Evolutionary conservation across 2,888 invertebrate species (phyloP).

Genomic region (Thalpophila matura): DNA sequence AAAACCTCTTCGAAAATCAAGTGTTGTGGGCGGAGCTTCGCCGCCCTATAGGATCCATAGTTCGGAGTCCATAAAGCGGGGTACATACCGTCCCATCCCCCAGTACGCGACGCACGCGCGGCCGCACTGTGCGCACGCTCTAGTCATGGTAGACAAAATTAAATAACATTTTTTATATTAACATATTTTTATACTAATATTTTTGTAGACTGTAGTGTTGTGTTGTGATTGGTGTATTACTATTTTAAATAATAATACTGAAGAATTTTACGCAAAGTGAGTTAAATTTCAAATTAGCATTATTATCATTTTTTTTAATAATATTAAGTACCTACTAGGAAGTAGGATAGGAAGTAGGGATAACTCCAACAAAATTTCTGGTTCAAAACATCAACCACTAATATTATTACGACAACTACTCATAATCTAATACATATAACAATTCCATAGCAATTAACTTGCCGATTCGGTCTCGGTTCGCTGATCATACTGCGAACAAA

Average conservation of each 20-base stretch:
- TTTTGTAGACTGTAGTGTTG: constrained; percentile 34
- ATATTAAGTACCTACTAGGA: too few species aligned
- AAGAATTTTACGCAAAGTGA: constrained; percentile 21
- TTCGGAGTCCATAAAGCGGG: constrained; percentile 65
- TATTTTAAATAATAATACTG: background rate
- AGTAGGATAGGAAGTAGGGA: too few species aligned
- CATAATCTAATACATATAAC: constrained; percentile 34
- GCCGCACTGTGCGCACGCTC: constrained; percentile 41
- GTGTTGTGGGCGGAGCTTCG: constrained; percentile 74
- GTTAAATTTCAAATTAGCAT: background rate
- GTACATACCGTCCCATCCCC: constrained; percentile 63
- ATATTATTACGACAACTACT: constrained; percentile 13
- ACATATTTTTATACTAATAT: constrained; percentile 17
- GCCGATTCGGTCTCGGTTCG: constrained; percentile 61
- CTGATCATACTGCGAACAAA: constrained; percentile 46
- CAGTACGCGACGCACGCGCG: constrained; percentile 74
- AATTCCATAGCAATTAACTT: constrained; percentile 58
- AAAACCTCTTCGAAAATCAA: constrained; percentile 42
- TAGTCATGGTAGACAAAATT: constrained; percentile 58
- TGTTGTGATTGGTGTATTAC: constrained; percentile 28
- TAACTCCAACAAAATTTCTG: background rate
- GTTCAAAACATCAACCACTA: background rate
- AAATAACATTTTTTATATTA: constrained; percentile 8
- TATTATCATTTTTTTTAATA: too few species aligned
- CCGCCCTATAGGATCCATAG: constrained; percentile 58